A percentile compares a stretch with the other conserved stretches of the same genome.
Evolutionary conservation across 1,140 invertebrate genomes (phyloP).

Genomic region (Brachystomella parvula): DNA sequence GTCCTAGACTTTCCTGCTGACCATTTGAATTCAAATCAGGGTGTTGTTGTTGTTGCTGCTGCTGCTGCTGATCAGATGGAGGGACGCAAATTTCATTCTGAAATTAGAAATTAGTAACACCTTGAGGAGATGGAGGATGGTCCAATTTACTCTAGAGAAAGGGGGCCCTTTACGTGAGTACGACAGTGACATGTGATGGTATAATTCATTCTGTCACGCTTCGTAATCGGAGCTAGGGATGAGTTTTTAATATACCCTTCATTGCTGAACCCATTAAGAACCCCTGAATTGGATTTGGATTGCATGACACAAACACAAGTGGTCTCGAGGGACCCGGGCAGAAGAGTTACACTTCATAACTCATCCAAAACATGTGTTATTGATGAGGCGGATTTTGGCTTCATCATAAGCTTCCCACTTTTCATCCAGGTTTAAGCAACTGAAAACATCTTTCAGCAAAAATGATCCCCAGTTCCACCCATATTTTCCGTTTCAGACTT

Average conservation of each 20-base stretch:
- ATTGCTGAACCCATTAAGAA: neutral
- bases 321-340: neutral
- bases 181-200: neutral
- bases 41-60: neutral
- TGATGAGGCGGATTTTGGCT: neutral
- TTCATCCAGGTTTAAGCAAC: too few species aligned
- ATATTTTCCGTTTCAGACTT: too few species aligned
- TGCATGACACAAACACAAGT: conserved; percentile 5
- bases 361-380: conserved; percentile 10
- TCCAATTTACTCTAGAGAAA: too few species aligned
- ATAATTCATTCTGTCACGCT: neutral
- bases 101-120: conserved; percentile 13
- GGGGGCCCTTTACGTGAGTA: neutral
- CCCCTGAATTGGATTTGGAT: neutral
- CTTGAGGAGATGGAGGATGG: neutral
- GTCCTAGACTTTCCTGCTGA: neutral
- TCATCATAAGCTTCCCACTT: too few species aligned
- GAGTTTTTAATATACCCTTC: conserved; percentile 5
- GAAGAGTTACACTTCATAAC: conserved; percentile 7
- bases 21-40: neutral
- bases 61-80: neutral
- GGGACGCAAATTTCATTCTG: conserved; percentile 35
- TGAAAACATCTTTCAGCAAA: too few species aligned
- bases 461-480: too few species aligned
- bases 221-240: neutral